Evolutionary conservation across 1,140 invertebrate genomes (phyloP), one percentile per base, ranked within the genome.

Genomic region (Laupala kohalensis): DNA sequence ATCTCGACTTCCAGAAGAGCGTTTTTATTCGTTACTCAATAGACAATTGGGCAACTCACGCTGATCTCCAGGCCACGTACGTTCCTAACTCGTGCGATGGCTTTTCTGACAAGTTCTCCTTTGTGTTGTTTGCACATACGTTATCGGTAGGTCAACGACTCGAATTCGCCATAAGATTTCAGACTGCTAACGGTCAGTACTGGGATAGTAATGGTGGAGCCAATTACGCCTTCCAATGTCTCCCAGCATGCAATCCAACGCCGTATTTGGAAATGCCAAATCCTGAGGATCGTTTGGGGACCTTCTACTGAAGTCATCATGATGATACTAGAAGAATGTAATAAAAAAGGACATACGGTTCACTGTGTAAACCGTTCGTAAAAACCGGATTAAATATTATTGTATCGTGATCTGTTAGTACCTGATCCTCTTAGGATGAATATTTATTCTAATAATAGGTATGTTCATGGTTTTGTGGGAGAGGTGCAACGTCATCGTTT

Each of bases 1-100:
- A 97, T 80, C 80, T 97, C 64, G 90, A 93, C 78, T 98, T 92
- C 80, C 88, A 97, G 77, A 98, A 98, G 83, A 89, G 87, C 25
- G 94, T 97, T 15, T 87, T 91, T 75, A 86, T 97, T 63, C 85
- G 95, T 64, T 96, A 95, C 79, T 91, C 91, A 0, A 83, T 91
- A 74, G 92, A 97, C 79, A 85, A 87, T 25, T 98, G 95, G 96
- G 84, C 85, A 71, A 92, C 88, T 28, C 93, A 87, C 79, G 87
- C 87, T 28, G 95, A 98, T 75, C 82, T 94, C 69, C 87, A 89
- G 75, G 88, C 93, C 0, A 88, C 84, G 5, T 97, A 97, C 79
- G 88, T 96, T 30, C 84, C 87, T 62, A 91, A 92, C 75, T 96
- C 94, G 0, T 95, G 93, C 80, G 95, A 97, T 77, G 94, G 94